Conservation (phyloP, 2,113 vertebrate species). For the Colaptes auratus region DNA sequence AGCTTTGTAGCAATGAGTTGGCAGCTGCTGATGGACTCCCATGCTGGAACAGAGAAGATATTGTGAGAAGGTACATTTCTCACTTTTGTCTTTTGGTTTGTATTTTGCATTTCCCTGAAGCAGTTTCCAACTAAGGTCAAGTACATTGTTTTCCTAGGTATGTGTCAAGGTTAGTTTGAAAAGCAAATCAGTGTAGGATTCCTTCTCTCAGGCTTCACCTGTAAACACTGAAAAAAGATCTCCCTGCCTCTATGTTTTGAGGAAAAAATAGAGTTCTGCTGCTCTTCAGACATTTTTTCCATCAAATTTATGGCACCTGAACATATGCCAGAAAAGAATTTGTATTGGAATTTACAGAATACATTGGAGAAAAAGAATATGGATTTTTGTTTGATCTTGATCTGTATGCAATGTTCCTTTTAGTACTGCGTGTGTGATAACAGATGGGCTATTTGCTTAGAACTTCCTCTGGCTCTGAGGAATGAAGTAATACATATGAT, state of each 20-base stretch:
- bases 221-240: background rate
- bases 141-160: background rate
- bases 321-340: background rate
- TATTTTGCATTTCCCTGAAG: background rate
- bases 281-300: background rate
- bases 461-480: background rate
- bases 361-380: background rate
- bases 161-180: background rate
- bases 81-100: background rate
- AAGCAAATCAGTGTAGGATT: background rate
- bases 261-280: background rate
- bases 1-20: slow-evolving; percentile 82
- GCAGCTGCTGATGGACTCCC: slow-evolving; percentile 76
- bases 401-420: background rate
- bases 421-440: background rate
- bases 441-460: background rate
- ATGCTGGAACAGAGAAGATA: slow-evolving; percentile 86
- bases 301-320: background rate
- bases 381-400: background rate
- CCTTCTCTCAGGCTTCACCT: background rate
- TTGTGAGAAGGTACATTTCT: slow-evolving; percentile 80
- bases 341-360: background rate
- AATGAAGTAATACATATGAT: background rate
- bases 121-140: fast-evolving
- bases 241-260: background rate